These are phyloP conservation scores for Ophion costatus DNA, from an alignment of 2,888 invertebrate genomes.

Conservation along the genomic window DNA sequence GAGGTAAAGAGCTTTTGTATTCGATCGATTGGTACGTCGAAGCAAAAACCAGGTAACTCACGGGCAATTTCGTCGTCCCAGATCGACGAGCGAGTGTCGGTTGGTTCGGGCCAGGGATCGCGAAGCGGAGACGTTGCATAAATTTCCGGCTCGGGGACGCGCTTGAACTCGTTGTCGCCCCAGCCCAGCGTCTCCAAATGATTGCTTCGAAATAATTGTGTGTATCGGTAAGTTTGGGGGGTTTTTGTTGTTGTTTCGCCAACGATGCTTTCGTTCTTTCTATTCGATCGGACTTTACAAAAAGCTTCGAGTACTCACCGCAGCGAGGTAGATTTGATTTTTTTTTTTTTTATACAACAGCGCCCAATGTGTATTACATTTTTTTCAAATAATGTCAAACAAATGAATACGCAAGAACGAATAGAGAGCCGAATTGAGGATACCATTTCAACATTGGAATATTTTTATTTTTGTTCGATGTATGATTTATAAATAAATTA, in stretches of 20 bases:
- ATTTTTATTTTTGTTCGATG: no score
- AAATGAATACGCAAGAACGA: no score
- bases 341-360: no score
- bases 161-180: constrained; percentile 71
- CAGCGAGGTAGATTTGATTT: no score
- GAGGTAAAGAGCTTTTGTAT: neutral
- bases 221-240: neutral
- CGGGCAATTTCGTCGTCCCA: constrained; percentile 66
- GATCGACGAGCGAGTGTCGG: constrained; percentile 36
- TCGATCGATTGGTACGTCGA: neutral
- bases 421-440: no score
- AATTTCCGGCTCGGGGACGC: constrained; percentile 69
- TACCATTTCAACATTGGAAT: no score
- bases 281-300: no score
- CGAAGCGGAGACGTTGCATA: constrained; percentile 52
- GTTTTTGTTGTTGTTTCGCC: neutral
- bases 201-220: constrained; percentile 66
- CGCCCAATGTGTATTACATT: no score
- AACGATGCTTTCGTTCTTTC: no score
- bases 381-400: no score
- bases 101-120: constrained; percentile 64
- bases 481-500: no score
- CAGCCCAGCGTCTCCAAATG: constrained; percentile 72
- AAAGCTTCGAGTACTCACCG: no score
- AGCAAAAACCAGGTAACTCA: constrained; percentile 43